phyloP scores from a whole-genome alignment of 2,888 invertebrate genomes.

The Cheilosia impressa region DNA sequence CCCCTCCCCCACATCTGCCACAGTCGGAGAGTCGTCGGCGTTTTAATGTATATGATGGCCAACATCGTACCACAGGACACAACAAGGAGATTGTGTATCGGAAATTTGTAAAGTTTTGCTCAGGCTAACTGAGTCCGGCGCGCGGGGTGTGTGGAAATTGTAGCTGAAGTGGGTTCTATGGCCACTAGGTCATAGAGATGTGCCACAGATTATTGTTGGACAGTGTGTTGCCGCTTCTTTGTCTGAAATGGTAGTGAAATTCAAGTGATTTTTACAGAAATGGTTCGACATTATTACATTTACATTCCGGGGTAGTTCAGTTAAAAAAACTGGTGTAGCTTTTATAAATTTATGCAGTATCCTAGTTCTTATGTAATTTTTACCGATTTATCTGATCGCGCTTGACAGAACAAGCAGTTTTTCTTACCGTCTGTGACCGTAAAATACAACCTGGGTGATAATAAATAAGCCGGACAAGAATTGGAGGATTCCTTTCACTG shows the following conservation, averaged over 20 bases:
- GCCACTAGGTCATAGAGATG: slow-evolving; percentile 18
- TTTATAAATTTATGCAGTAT: no score
- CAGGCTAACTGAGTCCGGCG: slow-evolving; percentile 20
- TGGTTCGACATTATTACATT: no score
- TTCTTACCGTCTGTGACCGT: no score
- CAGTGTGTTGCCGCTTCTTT: slow-evolving; percentile 28
- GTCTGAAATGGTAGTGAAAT: no score
- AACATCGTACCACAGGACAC: slow-evolving; percentile 40
- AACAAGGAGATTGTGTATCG: slow-evolving; percentile 63
- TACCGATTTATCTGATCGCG: no score
- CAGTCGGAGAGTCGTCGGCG: not conserved
- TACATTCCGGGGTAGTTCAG: no score
- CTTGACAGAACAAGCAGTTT: no score
- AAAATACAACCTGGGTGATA: no score
- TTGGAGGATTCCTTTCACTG: no score
- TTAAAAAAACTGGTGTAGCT: no score
- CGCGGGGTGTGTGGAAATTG: slow-evolving; percentile 7
- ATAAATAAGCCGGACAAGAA: no score
- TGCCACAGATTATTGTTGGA: not conserved
- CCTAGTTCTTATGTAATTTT: no score
- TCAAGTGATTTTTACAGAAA: not conserved
- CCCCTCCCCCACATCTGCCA: slow-evolving; percentile 23
- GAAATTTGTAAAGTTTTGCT: slow-evolving; percentile 69
- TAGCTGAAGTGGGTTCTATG: slow-evolving; percentile 1
- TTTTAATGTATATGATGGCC: slow-evolving; percentile 48